Percentiles rank a stretch among this genome's conserved stretches.
These are phyloP conservation scores for Trichoplusia ni DNA, from an alignment of 1,140 invertebrate genomes.

Conservation along the genomic window DNA sequence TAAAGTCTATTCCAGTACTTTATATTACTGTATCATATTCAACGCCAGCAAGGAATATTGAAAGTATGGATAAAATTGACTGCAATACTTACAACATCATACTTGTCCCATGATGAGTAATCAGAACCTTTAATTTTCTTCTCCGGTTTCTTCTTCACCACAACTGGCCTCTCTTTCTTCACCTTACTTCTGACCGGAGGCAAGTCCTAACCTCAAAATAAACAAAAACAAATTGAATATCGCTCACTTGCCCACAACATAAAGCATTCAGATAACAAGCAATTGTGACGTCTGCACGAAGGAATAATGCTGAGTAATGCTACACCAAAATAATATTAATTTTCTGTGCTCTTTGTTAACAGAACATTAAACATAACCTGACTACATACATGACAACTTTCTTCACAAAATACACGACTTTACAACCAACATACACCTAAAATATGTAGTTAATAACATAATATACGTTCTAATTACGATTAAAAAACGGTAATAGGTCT, in stretches of 20 bases:
- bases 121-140: conserved; percentile 82
- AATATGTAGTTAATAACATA: conserved; percentile 8
- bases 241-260: neutral
- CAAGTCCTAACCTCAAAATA: conserved; percentile 63
- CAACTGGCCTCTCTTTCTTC: conserved; percentile 75
- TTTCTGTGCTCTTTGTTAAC: neutral
- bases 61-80: too few species aligned
- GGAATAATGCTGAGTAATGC: neutral
- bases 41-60: too few species aligned
- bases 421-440: conserved; percentile 11
- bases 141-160: conserved; percentile 56
- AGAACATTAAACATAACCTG: conserved; percentile 4
- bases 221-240: neutral
- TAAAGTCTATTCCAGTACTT: too few species aligned
- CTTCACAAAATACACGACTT: neutral
- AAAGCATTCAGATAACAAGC: neutral
- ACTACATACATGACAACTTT: conserved; percentile 10
- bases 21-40: too few species aligned
- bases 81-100: conserved; percentile 86
- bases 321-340: neutral
- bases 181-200: conserved; percentile 82
- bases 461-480: conserved; percentile 14
- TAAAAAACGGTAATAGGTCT: conserved; percentile 38
- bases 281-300: neutral
- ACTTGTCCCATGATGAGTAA: conserved; percentile 90